Evolutionary conservation across 2,113 vertebrate species (phyloP).

Genomic region (Actenoides hombroni): DNA sequence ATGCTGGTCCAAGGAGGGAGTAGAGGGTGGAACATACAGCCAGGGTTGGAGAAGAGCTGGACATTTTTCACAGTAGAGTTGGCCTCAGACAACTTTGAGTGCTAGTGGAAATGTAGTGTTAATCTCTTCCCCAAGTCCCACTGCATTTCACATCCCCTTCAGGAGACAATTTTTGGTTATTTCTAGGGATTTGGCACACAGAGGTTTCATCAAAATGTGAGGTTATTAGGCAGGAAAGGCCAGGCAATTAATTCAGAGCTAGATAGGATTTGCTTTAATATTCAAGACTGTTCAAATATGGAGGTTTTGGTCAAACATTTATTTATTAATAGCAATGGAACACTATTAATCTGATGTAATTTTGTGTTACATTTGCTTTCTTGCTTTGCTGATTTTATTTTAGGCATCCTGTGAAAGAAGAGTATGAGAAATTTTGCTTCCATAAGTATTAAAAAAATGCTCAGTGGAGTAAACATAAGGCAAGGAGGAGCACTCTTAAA

Average conservation of each 20-base stretch:
- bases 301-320: not conserved
- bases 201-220: not conserved
- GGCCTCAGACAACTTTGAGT: not conserved
- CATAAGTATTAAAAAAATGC: not conserved
- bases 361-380: not conserved
- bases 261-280: not conserved
- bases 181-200: not conserved
- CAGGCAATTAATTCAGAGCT: not conserved
- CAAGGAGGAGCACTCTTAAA: not conserved
- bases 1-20: not conserved
- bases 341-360: not conserved
- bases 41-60: not conserved
- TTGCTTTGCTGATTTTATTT: conserved; percentile 3
- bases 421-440: not conserved
- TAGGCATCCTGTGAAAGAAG: not conserved
- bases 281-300: not conserved
- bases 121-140: not conserved
- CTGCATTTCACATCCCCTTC: not conserved
- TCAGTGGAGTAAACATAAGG: not conserved
- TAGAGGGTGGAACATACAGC: not conserved
- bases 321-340: not conserved
- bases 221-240: not conserved
- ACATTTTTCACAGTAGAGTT: not conserved
- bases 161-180: not conserved
- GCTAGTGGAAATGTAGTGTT: not conserved